Base-by-base conservation (phyloP, 1,140 invertebrate species). In the Watersipora subatra region DNA sequence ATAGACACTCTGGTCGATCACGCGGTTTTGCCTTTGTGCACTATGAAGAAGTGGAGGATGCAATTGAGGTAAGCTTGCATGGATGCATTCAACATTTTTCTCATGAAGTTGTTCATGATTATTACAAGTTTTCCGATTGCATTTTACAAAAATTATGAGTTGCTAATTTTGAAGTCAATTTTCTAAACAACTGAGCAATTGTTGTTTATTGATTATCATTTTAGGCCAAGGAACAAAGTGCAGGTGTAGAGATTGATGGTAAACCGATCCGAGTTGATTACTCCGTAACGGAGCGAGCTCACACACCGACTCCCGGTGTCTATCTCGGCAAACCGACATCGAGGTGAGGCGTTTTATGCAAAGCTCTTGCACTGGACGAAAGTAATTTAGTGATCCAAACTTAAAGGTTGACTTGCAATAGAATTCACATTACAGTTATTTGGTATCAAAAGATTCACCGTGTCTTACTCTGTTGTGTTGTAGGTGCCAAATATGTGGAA, bases 11-110 rank as follows among this genome's bases (percentile, higher is more conserved):
- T 72, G 89, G 89, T 19, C 83, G 92, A 68, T 97, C 94, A 0
- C 83, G 94, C 72, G 95, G 95, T 28, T 99, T 98, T 82, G 91
- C 91, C 68, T 99, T 99, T 83, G 90, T 98, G 27, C 97, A 98
- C 81, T 98, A 89, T 81, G 87, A 90, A 77, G 87, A 85, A 58
- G 78, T 88, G 12, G 89, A 92, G 61, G 92, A 97, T 84, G 92
- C 95, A 0, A 89, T 89, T 74, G 87, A 88, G 66, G 82, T 83
- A 73, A 62, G 61, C 57, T 55, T 19, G 22, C 25, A 22, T 26
- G 26, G 1, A 56, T 17, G 17, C 34, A 55, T 28, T 55, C n/a
- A n/a, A n/a, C n/a, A n/a, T 28, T 46, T 58, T 12, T 28, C 20
- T n/a, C 15, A 12, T 17, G 19, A 7, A 3, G 12, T n/a, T 17